Conservation (phyloP, 2,888 invertebrate species). For the Nasonia oneida region DNA sequence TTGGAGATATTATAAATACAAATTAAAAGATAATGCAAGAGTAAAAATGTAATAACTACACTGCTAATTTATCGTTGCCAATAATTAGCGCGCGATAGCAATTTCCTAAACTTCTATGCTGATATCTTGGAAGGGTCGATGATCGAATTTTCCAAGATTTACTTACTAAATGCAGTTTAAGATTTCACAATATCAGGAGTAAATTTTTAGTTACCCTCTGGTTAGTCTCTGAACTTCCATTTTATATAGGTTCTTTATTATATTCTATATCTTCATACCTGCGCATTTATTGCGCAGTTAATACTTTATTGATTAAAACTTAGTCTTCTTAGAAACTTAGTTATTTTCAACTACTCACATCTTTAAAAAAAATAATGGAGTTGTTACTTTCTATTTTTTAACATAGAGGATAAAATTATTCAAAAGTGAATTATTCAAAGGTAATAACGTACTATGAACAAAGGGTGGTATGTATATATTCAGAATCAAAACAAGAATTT, state of each 20-base stretch:
- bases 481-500: no score
- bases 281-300: slow-evolving; percentile 29
- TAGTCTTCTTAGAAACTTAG: background rate
- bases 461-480: no score
- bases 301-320: slow-evolving; percentile 5
- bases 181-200: slow-evolving; percentile 13
- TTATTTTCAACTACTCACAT: background rate
- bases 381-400: background rate
- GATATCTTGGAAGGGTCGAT: slow-evolving; percentile 44
- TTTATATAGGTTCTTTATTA: slow-evolving; percentile 37
- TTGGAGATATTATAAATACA: no score
- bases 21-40: slow-evolving; percentile 39
- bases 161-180: slow-evolving; percentile 42
- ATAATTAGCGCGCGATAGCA: slow-evolving; percentile 32
- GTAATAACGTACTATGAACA: no score
- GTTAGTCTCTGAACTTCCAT: slow-evolving; percentile 20
- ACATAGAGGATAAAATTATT: background rate
- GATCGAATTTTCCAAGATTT: slow-evolving; percentile 31
- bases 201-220: slow-evolving; percentile 26
- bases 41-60: slow-evolving; percentile 61
- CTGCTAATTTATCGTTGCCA: slow-evolving; percentile 38
- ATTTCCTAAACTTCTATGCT: slow-evolving; percentile 55
- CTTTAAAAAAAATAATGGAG: background rate
- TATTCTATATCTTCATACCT: slow-evolving; percentile 33
- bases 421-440: background rate